phyloP scores from a whole-genome alignment of 1,140 invertebrate species.

The Drosophila obscura region DNA sequence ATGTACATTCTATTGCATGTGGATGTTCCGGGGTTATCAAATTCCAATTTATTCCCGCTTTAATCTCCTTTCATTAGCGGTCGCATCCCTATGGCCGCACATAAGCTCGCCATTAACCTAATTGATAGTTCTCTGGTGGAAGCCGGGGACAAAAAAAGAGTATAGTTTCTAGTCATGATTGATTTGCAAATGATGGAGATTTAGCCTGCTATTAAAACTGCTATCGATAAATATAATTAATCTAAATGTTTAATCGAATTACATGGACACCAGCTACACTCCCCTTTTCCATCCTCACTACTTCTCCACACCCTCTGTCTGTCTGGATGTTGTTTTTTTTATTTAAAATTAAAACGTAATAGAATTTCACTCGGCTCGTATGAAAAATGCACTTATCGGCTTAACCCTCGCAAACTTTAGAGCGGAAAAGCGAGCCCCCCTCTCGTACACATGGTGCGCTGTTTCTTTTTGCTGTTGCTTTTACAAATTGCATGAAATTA shows the following conservation, averaged over 20 bases:
- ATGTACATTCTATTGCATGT: neutral
- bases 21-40: conserved; percentile 12
- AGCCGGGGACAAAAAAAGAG: conserved; percentile 11
- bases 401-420: conserved; percentile 73
- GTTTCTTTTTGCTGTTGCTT: conserved; percentile 33
- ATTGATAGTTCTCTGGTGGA: conserved; percentile 64
- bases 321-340: conserved; percentile 47
- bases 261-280: conserved; percentile 32
- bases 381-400: conserved; percentile 82
- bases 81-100: neutral
- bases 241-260: conserved; percentile 80
- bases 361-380: conserved; percentile 79
- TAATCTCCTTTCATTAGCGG: conserved; percentile 46
- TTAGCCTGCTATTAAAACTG: conserved; percentile 65
- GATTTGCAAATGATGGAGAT: conserved; percentile 59
- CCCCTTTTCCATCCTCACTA: neutral
- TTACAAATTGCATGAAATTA: conserved; percentile 81
- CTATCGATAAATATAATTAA: conserved; percentile 73
- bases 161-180: conserved; percentile 63
- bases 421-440: conserved; percentile 35
- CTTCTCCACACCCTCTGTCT: neutral
- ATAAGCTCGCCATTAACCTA: conserved; percentile 62
- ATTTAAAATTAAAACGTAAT: conserved; percentile 82
- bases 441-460: conserved; percentile 6
- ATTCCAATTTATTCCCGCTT: conserved; percentile 36